Base-by-base conservation (phyloP, 2,888 invertebrate genomes). In the Plagodis pulveraria region DNA sequence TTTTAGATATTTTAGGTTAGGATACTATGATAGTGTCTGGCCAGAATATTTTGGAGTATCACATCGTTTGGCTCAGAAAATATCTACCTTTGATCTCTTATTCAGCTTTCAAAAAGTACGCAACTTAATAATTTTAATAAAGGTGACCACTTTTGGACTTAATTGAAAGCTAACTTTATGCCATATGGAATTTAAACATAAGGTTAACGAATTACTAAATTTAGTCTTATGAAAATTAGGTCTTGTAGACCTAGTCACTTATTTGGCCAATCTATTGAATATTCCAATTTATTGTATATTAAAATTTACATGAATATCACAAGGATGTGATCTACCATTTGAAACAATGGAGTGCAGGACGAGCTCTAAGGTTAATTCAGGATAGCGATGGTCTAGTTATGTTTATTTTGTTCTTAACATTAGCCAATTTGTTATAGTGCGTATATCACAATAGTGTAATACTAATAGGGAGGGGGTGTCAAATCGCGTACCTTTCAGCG, bases 191-290 rank as follows among this genome's bases (percentile, higher is more conserved):
- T 91, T 91, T 88, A 88, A 79, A 91, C 91, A 90, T 91, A 91
- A 91, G 91, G 88, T 90, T 91, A 89, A 92, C 92, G 92, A 92
- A 92, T 91, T 92, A 91, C 91, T 92, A 91, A 92, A 92, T 88
- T 90, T 91, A 91, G 91, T 86, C 83, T 91, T 89, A 91, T 86
- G 86, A 87, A 40, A 86, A 86, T 83, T 78, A 77, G 92, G 91
- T 91, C 91, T 84, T 87, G 82, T 79, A 80, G 91, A 89, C 92
- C 92, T 89, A 91, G 92, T 91, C 92, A 91, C 89, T 89, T 86
- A 82, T 91, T 91, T 89, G 92, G 92, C 92, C 91, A 91, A 91
- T 89, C 87, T 89, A 89, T 86, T 89, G 85, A 89, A 87, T 91
- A 91, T 92, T 92, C 92, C 92, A 92, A 89, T 91, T 87, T 90